Evolutionary conservation across 64 coral and sea anemone genomes (phyloP).

Genomic region (Acropora tenuis): DNA sequence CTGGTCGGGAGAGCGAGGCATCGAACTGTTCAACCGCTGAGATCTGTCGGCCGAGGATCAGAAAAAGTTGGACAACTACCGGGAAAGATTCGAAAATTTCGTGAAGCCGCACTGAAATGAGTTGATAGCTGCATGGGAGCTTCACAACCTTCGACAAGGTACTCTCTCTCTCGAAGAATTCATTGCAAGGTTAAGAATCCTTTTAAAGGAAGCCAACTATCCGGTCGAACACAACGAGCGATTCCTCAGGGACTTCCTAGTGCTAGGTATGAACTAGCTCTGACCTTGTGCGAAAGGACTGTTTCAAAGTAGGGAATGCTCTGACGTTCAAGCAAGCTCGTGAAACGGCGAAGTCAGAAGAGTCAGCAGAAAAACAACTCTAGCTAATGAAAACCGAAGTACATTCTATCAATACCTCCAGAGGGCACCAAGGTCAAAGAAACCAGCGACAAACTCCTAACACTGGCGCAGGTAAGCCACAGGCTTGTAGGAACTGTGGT

Average conservation of each 20-base stretch:
- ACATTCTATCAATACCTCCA: too few relatives aligned
- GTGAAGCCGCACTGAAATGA: conserved; percentile 74
- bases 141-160: conserved; percentile 59
- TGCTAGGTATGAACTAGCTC: conserved; percentile 59
- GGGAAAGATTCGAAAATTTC: conserved; percentile 47
- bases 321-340: conserved; percentile 36
- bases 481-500: conserved; percentile 58
- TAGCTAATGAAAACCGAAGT: too few relatives aligned
- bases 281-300: conserved; percentile 54
- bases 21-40: conserved; percentile 69
- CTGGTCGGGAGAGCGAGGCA: conserved; percentile 47
- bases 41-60: conserved; percentile 53
- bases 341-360: too few relatives aligned
- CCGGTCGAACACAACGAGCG: too few relatives aligned
- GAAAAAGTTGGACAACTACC: conserved; percentile 64
- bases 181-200: conserved; percentile 30
- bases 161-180: conserved; percentile 12
- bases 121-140: conserved; percentile 37
- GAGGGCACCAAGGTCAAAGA: neutral
- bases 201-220: conserved; percentile 28
- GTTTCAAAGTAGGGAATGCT: conserved; percentile 40
- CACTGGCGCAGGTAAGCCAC: conserved; percentile 3
- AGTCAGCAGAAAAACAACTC: too few relatives aligned
- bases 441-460: conserved; percentile 10
- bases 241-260: too few relatives aligned